These are phyloP conservation scores for Sanderia malayensis DNA, from an alignment of 30 jellyfish, hydroid and myxozoan genomes.

Conservation along the genomic window DNA sequence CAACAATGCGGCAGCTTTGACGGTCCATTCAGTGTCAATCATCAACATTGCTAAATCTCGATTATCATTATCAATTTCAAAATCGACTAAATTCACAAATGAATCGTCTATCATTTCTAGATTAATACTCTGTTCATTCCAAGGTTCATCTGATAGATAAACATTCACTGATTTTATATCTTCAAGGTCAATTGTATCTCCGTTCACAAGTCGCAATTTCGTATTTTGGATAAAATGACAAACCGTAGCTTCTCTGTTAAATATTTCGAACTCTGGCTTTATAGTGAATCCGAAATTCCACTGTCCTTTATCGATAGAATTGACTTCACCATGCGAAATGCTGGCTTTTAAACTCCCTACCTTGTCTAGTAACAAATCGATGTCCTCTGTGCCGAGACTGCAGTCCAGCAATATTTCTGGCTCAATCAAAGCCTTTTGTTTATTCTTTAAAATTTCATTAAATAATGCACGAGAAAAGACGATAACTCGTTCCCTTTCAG, in stretches of 20 bases:
- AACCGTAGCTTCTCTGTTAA: slow-evolving; percentile 5
- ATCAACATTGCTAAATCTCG: slow-evolving; percentile 72
- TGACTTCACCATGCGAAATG: slow-evolving; percentile 32
- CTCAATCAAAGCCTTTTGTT: neutral
- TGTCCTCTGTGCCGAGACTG: slow-evolving; percentile 17
- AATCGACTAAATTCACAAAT: slow-evolving; percentile 9
- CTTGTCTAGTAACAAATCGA: slow-evolving; percentile 10
- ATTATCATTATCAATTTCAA: slow-evolving; percentile 17
- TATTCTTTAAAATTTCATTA: neutral
- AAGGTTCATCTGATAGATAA: slow-evolving; percentile 70
- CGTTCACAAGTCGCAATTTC: neutral
- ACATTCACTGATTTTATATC: slow-evolving; percentile 31
- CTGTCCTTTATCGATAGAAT: slow-evolving; percentile 30
- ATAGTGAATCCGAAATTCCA: slow-evolving; percentile 42
- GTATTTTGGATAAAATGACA: neutral
- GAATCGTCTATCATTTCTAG: slow-evolving; percentile 23
- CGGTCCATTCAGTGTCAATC: slow-evolving; percentile 86
- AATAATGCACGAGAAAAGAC: slow-evolving; percentile 1
- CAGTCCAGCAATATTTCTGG: slow-evolving; percentile 20
- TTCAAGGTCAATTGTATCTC: slow-evolving; percentile 16
- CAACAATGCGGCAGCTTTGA: slow-evolving; percentile 78
- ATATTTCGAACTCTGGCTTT: slow-evolving; percentile 13
- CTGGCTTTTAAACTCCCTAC: neutral
- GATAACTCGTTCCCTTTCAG: slow-evolving; percentile 27
- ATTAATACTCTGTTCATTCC: slow-evolving; percentile 51